phyloP scores from a whole-genome alignment of 2,113 vertebrate species.

The Sisor rabdophorus region DNA sequence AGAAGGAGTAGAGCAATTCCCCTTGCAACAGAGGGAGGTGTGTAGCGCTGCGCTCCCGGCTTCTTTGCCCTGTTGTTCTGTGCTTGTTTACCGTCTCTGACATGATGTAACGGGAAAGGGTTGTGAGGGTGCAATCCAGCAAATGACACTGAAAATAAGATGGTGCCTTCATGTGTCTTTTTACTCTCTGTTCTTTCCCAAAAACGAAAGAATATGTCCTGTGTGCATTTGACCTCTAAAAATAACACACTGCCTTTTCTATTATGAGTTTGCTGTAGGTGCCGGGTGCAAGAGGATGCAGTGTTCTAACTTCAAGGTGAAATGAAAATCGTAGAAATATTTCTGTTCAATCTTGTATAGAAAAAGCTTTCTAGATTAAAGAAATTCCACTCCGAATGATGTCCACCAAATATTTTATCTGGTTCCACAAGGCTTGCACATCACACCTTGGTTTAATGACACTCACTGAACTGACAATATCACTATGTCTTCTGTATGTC shows the following conservation, averaged over 20 bases:
- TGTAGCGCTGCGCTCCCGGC: conserved; percentile 16
- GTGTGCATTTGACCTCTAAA: conserved; percentile 87
- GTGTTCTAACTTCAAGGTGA: conserved; percentile 92
- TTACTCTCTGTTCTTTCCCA: conserved; percentile 53
- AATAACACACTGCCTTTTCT: conserved; percentile 90
- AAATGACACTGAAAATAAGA: conserved; percentile 75
- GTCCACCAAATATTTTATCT: not conserved
- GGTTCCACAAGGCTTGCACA: too few relatives aligned
- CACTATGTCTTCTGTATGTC: too few relatives aligned
- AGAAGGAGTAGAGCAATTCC: conserved; percentile 37
- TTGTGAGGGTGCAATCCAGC: conserved; percentile 69
- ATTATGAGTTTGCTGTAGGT: conserved; percentile 94
- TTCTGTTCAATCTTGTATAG: not conserved
- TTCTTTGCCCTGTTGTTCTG: conserved; percentile 68
- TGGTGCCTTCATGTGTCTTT: conserved; percentile 66
- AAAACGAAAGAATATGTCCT: conserved; percentile 76
- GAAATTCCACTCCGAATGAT: conserved; percentile 64
- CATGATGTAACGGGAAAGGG: conserved; percentile 69
- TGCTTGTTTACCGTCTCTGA: conserved; percentile 74
- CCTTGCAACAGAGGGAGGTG: conserved; percentile 27
- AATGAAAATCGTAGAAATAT: conserved; percentile 89
- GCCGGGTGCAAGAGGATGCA: conserved; percentile 59
- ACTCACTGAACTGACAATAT: too few relatives aligned
- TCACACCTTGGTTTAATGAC: too few relatives aligned
- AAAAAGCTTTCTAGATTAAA: conserved; percentile 97